A percentile compares a stretch with the other conserved stretches of the same genome.
Evolutionary conservation across 2,113 vertebrate genomes (phyloP).

Genomic region (Sula dactylatra): DNA sequence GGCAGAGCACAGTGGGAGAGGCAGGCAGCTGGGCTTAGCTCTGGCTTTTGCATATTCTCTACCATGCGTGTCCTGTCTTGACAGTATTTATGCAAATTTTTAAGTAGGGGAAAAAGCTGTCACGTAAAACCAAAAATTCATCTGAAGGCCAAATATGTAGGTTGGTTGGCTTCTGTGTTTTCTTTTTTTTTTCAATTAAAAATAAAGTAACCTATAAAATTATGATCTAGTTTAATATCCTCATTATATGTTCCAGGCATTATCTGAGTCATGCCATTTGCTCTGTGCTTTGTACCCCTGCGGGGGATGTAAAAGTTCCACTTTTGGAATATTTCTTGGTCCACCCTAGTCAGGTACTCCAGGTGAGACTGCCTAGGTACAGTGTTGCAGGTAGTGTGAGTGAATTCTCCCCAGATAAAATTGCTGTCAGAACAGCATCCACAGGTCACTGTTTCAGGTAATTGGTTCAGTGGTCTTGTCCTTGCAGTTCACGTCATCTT

Average conservation of each 20-base stretch:
- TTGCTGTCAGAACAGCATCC: not conserved
- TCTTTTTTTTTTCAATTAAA: not conserved
- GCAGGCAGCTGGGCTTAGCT: not conserved
- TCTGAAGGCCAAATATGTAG: slow-evolving; percentile 60
- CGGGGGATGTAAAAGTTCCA: not conserved
- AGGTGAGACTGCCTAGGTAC: not conserved
- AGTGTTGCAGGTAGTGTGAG: not conserved
- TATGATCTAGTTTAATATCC: slow-evolving; percentile 33
- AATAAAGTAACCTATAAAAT: slow-evolving; percentile 37
- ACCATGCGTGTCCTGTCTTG: slow-evolving; percentile 53
- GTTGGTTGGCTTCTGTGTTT: slow-evolving; percentile 34
- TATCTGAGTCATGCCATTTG: slow-evolving; percentile 42
- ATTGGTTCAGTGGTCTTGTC: not conserved
- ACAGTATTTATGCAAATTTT: slow-evolving; percentile 57
- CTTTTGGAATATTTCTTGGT: not conserved
- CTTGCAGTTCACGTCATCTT: not conserved
- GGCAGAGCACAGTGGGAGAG: slow-evolving; percentile 15
- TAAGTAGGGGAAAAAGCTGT: slow-evolving; percentile 48
- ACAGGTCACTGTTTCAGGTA: not conserved
- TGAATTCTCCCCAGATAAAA: not conserved
- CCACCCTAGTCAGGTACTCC: not conserved
- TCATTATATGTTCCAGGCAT: slow-evolving; percentile 44
- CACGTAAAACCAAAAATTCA: slow-evolving; percentile 45
- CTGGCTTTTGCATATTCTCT: slow-evolving; percentile 26
- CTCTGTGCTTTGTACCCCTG: slow-evolving; percentile 25